phyloP scores from a whole-genome alignment of 1,140 invertebrate species.

The Nilaparvata lugens region DNA sequence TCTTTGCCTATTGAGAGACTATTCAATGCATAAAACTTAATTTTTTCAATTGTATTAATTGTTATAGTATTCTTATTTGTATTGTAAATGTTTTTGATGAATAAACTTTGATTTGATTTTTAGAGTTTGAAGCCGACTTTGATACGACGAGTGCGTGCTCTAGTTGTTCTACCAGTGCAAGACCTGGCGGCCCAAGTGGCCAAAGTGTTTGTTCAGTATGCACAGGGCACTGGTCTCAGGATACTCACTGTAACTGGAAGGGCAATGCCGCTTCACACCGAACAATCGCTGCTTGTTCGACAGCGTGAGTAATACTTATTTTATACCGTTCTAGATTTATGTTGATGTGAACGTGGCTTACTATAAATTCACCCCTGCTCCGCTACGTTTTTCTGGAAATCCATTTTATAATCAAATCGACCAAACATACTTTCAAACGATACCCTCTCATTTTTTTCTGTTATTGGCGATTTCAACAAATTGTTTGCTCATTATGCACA shows the following conservation, averaged over 20 bases:
- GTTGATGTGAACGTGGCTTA: not conserved
- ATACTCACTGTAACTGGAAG: slow-evolving; percentile 61
- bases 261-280: slow-evolving; percentile 56
- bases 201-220: slow-evolving; percentile 67
- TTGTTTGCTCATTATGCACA: no score
- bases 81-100: no score
- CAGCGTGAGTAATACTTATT: slow-evolving; percentile 43
- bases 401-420: no score
- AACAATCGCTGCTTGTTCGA: slow-evolving; percentile 63
- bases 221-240: slow-evolving; percentile 57
- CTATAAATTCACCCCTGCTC: no score
- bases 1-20: no score
- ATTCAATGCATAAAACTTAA: no score
- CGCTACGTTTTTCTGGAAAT: no score
- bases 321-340: not conserved
- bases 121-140: slow-evolving; percentile 38
- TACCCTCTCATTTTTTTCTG: no score
- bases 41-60: no score
- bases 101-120: slow-evolving; percentile 25
- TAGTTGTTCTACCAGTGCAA: slow-evolving; percentile 85
- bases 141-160: slow-evolving; percentile 57
- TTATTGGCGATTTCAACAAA: no score
- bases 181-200: slow-evolving; percentile 85
- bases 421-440: no score
- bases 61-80: no score